Percentiles rank a stretch among this genome's conserved stretches.
These are phyloP conservation scores for Nannoperca australis DNA, from an alignment of 2,797 vertebrate species.

Conservation along the genomic window DNA sequence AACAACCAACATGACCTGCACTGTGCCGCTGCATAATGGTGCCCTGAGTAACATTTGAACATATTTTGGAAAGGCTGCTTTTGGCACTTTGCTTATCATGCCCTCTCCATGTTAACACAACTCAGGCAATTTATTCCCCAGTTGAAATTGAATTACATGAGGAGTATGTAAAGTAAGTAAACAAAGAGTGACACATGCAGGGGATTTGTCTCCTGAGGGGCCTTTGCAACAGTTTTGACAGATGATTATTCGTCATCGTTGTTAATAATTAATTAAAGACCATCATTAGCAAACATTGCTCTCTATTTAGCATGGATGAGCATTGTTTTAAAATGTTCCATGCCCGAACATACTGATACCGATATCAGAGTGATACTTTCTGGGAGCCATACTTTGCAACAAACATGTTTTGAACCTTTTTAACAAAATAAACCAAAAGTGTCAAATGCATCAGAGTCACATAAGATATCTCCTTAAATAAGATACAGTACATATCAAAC, in stretches of 20 bases:
- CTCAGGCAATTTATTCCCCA: conserved; percentile 42
- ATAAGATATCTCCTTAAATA: neutral
- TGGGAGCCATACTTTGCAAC: neutral
- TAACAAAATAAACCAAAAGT: neutral
- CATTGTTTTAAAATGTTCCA: neutral
- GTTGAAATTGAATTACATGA: conserved; percentile 65
- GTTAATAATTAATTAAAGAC: conserved; percentile 9
- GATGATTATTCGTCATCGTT: conserved; percentile 29
- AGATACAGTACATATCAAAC: neutral
- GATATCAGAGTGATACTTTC: neutral
- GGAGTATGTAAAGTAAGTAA: conserved; percentile 74
- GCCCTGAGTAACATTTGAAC: conserved; percentile 17
- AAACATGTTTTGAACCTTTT: neutral
- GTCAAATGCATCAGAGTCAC: neutral
- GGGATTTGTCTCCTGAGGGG: conserved; percentile 25
- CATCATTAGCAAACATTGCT: neutral
- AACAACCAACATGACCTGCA: conserved; percentile 9
- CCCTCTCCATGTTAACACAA: conserved; percentile 50
- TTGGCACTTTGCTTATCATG: conserved; percentile 41
- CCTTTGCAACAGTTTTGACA: conserved; percentile 10
- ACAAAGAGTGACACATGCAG: conserved; percentile 54
- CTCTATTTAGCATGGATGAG: neutral
- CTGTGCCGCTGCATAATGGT: conserved; percentile 10
- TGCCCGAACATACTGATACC: neutral
- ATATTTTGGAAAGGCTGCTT: conserved; percentile 35